Evolutionary conservation across 2,797 vertebrate species (phyloP), one percentile per base, ranked within the genome.

Genomic region (Erethizon dorsatum): DNA sequence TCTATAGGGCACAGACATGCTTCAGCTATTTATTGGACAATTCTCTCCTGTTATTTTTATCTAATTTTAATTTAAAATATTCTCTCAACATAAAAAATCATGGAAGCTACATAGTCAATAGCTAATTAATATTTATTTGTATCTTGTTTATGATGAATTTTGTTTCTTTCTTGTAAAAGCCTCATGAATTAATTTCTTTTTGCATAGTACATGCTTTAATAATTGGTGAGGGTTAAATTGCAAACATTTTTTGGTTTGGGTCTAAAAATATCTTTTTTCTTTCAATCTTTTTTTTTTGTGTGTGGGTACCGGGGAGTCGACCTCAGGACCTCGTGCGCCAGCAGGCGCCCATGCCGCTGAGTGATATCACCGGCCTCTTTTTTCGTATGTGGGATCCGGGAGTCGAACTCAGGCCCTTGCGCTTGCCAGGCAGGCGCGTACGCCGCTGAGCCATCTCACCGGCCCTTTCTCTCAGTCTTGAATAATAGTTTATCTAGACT

Each of bases 171-270:
- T 83, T 69, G 0, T 75, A 80, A 63, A 28, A 78, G 31, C 7
- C 45, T 90, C 88, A 69, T 54, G n/a, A 88, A 69, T 88, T 95
- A 2, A 67, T 69, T 84, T 92, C 15, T 92, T 94, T 93, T 69
- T 26, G 54, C 69, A 92, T 73, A 54, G 54, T 50, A 22, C 12
- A 79, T 80, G 47, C 31, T 73, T 96, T 57, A 90, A 45, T 75
- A 88, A 85, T 56, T 79, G 37, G 45, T 86, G 41, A 82, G 22
- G 22, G 37, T 52, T 77, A 54, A 54, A 26, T 57, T 50, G 8
- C 33, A 91, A 52, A 57, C 37, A 26, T 59, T 85, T 50, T 71
- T 88, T 47, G 57, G 24, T n/a, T 52, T 96, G 37, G 65, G 12
- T 69, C 75, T 95, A 37, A 96, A 95, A 88, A 84, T 79, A 83